Conservation (phyloP, 2,888 invertebrate genomes). For the Bombylius discolor region DNA sequence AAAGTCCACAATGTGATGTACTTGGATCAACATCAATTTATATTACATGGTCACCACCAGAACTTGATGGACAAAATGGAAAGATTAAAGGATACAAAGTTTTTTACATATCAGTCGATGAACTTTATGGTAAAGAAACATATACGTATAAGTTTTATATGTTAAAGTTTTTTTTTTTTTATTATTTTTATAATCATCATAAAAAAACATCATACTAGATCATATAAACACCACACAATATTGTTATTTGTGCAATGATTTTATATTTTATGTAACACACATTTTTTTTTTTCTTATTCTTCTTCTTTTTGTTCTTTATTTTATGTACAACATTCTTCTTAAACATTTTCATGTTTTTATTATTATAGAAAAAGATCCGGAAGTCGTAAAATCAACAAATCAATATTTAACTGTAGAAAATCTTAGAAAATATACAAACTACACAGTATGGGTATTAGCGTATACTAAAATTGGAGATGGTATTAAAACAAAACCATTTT, state of each 20-base stretch:
- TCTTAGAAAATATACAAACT: constrained; percentile 77
- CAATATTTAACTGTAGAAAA: constrained; percentile 48
- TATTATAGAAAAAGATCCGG: constrained; percentile 54
- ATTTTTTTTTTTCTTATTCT: no score
- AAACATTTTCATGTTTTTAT: neutral
- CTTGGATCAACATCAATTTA: constrained; percentile 72
- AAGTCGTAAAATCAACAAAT: constrained; percentile 52
- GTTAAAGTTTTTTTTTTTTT: neutral
- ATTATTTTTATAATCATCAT: neutral
- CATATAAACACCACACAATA: no score
- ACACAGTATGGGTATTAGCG: constrained; percentile 79
- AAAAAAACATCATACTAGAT: neutral
- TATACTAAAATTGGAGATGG: constrained; percentile 85
- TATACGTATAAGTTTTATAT: neutral
- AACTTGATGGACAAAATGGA: constrained; percentile 69
- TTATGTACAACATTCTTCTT: no score
- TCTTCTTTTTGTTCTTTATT: no score
- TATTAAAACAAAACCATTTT: constrained; percentile 67
- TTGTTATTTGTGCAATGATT: no score
- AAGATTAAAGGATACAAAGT: constrained; percentile 75
- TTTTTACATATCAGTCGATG: constrained; percentile 63
- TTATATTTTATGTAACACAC: no score
- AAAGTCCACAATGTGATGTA: constrained; percentile 67
- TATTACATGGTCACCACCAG: constrained; percentile 76
- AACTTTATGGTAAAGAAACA: constrained; percentile 55